phyloP scores from a whole-genome alignment of 2,113 vertebrate species.

The Tangachromis dhanisi region DNA sequence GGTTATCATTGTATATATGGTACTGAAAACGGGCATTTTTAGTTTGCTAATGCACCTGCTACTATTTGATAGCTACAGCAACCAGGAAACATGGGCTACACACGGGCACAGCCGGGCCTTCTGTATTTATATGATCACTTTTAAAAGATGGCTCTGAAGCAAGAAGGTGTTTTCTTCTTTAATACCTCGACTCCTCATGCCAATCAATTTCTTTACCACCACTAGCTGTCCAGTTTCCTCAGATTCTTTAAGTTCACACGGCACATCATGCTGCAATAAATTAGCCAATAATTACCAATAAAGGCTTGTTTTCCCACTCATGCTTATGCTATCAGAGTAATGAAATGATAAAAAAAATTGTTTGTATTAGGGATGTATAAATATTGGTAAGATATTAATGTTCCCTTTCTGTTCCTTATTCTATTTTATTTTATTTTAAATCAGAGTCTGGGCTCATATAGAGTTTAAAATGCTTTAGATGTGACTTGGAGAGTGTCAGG shows the following conservation, averaged over 20 bases:
- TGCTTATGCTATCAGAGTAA: neutral
- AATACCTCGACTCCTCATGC: neutral
- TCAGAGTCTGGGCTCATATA: neutral
- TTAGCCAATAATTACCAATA: neutral
- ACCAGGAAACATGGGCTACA: neutral
- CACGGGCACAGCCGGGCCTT: neutral
- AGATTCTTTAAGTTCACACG: rapidly evolving
- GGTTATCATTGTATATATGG: neutral
- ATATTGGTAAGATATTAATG: neutral
- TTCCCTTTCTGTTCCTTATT: neutral
- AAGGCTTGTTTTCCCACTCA: neutral
- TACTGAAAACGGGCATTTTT: rapidly evolving
- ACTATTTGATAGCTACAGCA: neutral
- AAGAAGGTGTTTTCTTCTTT: neutral
- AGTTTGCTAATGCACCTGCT: neutral
- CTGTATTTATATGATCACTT: neutral
- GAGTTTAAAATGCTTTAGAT: neutral
- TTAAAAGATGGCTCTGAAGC: neutral
- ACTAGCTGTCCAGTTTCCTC: neutral
- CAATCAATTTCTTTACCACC: neutral
- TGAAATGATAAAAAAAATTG: rapidly evolving
- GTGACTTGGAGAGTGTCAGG: neutral
- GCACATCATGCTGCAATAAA: neutral
- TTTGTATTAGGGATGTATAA: neutral
- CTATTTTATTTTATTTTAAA: neutral